phyloP scores from a whole-genome alignment of 53 echinoderm and acorn worm species.

The Stichopus horrens region DNA sequence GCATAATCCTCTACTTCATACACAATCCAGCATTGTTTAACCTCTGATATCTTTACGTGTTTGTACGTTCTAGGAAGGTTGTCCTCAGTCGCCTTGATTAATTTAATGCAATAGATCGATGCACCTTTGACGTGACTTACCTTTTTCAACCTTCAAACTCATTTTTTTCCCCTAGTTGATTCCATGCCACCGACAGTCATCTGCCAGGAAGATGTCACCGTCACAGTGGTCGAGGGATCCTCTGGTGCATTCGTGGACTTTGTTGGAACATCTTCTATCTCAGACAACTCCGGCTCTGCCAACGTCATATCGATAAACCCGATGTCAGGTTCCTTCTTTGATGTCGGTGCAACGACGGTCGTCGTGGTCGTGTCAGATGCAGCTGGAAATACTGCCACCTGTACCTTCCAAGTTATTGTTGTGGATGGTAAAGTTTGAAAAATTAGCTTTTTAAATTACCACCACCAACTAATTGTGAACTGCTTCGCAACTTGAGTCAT shows the following conservation, averaged over 20 bases:
- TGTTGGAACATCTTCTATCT: background rate
- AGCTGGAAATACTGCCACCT: slow-evolving; percentile 1
- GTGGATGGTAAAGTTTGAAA: background rate
- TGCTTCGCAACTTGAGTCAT: too few relatives aligned
- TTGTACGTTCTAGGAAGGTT: too few relatives aligned
- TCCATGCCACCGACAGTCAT: background rate
- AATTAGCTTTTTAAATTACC: too few relatives aligned
- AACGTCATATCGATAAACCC: background rate
- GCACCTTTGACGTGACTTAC: background rate
- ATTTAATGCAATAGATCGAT: too few relatives aligned
- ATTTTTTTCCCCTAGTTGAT: background rate
- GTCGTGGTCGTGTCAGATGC: slow-evolving; percentile 2
- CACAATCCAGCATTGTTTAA: too few relatives aligned
- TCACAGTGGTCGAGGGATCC: slow-evolving; percentile 2
- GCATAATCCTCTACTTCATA: too few relatives aligned
- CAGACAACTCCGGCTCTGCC: slow-evolving; percentile 10
- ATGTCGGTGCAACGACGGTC: background rate
- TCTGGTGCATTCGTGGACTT: slow-evolving; percentile 22
- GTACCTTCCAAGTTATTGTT: background rate
- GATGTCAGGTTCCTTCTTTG: background rate
- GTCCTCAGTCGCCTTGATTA: too few relatives aligned
- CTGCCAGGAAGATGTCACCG: background rate
- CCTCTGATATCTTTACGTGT: too few relatives aligned
- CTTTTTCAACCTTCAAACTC: background rate
- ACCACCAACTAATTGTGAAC: too few relatives aligned